Percentiles rank a stretch among this genome's conserved stretches.
phyloP scores from a whole-genome alignment of 2,888 invertebrate species.

The Tortricodes alternella region DNA sequence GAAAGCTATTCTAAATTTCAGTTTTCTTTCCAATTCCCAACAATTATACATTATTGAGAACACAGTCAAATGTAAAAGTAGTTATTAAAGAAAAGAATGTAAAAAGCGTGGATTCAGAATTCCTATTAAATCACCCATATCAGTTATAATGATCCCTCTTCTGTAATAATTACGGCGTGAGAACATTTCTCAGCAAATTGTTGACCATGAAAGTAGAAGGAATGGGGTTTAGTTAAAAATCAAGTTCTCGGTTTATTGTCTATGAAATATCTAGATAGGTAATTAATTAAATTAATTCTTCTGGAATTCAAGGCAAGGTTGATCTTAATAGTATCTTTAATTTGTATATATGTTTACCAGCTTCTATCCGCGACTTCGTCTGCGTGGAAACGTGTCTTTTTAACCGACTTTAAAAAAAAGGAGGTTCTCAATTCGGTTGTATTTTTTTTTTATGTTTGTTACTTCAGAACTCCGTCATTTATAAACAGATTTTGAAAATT shows the following conservation, averaged over 20 bases:
- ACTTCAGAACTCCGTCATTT: no score
- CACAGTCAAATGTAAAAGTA: conserved; percentile 9
- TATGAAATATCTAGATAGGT: not conserved
- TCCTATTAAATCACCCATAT: conserved; percentile 55
- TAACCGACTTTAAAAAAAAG: no score
- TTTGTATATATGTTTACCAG: no score
- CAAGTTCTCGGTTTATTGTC: not conserved
- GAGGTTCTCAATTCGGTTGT: no score
- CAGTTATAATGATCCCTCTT: conserved; percentile 67
- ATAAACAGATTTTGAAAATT: no score
- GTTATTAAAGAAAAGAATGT: conserved; percentile 35
- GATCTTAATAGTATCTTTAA: not conserved
- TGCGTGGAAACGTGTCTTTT: no score
- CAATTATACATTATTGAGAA: conserved; percentile 19
- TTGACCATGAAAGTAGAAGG: conserved; percentile 49
- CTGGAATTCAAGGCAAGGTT: not conserved
- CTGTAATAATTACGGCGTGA: conserved; percentile 65
- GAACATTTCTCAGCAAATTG: conserved; percentile 50
- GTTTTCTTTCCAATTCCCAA: conserved; percentile 4
- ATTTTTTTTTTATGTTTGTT: no score
- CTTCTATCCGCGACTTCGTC: no score
- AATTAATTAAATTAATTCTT: not conserved
- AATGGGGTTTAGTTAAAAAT: conserved; percentile 21
- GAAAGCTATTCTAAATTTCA: no score
- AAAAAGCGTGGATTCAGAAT: conserved; percentile 51